Conservation (phyloP, 2,797 vertebrate genomes). For the Diceros bicornis region DNA sequence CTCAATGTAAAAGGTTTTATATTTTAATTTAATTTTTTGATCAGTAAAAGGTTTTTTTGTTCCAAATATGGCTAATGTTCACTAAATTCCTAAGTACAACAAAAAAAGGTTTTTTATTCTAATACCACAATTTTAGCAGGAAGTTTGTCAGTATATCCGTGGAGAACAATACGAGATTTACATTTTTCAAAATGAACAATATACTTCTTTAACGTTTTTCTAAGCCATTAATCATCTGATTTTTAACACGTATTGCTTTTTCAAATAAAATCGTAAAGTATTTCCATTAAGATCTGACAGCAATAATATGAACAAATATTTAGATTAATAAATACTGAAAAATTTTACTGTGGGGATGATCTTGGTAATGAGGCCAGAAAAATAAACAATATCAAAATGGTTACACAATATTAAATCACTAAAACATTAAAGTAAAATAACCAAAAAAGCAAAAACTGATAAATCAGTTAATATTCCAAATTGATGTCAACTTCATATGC, state of each 20-base stretch:
- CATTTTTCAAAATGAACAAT: constrained; percentile 81
- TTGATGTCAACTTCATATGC: background rate
- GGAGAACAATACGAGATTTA: constrained; percentile 66
- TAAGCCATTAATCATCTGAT: constrained; percentile 65
- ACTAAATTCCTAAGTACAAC: background rate
- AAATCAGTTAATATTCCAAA: constrained; percentile 60
- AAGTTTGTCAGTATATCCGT: constrained; percentile 76
- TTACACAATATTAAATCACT: constrained; percentile 39
- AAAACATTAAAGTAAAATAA: constrained; percentile 65
- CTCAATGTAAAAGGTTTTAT: background rate
- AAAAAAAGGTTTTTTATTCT: constrained; percentile 55
- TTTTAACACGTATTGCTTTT: constrained; percentile 74
- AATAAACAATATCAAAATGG: background rate
- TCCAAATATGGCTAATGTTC: background rate
- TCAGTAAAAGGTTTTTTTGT: background rate
- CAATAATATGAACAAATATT: constrained; percentile 71
- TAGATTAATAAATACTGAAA: constrained; percentile 72
- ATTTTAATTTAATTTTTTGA: constrained; percentile 46
- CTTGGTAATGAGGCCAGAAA: constrained; percentile 48
- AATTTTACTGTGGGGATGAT: constrained; percentile 30
- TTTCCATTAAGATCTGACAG: constrained; percentile 74
- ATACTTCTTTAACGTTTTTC: constrained; percentile 81
- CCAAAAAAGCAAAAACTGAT: background rate
- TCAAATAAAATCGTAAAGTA: constrained; percentile 77
- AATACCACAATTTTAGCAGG: constrained; percentile 47